These are phyloP conservation scores for Graphium colonna DNA, from an alignment of 2,888 invertebrate species.

Conservation along the genomic window DNA sequence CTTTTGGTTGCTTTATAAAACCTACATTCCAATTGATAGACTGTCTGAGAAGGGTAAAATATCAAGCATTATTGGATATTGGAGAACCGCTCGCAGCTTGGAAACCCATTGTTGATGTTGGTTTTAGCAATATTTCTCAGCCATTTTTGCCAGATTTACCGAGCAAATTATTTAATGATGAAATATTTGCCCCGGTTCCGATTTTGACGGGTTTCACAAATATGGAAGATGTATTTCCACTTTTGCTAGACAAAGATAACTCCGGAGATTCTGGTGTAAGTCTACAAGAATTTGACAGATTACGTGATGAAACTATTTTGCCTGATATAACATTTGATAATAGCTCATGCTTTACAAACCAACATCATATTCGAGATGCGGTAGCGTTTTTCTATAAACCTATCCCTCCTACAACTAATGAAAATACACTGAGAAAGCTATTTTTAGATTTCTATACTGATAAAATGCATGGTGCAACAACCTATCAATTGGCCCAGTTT, in stretches of 20 bases:
- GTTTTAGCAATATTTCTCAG: slow-evolving; percentile 82
- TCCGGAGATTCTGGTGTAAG: slow-evolving; percentile 82
- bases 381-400: slow-evolving; percentile 89
- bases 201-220: slow-evolving; percentile 88
- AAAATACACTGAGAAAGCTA: slow-evolving; percentile 80
- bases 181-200: slow-evolving; percentile 84
- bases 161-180: slow-evolving; percentile 80
- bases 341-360: slow-evolving; percentile 81
- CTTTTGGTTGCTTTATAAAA: slow-evolving; percentile 84
- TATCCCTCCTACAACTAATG: slow-evolving; percentile 81
- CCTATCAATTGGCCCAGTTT: slow-evolving; percentile 83
- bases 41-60: slow-evolving; percentile 83
- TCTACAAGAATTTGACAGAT: slow-evolving; percentile 79
- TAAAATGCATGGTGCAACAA: slow-evolving; percentile 86
- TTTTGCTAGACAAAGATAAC: slow-evolving; percentile 55
- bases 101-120: slow-evolving; percentile 89
- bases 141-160: slow-evolving; percentile 86
- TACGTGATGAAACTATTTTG: slow-evolving; percentile 82
- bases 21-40: slow-evolving; percentile 84
- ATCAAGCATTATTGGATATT: slow-evolving; percentile 80
- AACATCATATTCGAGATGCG: slow-evolving; percentile 84
- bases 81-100: slow-evolving; percentile 82
- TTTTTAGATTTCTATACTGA: slow-evolving; percentile 88
- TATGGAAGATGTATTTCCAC: slow-evolving; percentile 87
- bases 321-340: slow-evolving; percentile 81